phyloP scores from a whole-genome alignment of 2,797 vertebrate genomes.

The Acrocephalus scirpaceus region DNA sequence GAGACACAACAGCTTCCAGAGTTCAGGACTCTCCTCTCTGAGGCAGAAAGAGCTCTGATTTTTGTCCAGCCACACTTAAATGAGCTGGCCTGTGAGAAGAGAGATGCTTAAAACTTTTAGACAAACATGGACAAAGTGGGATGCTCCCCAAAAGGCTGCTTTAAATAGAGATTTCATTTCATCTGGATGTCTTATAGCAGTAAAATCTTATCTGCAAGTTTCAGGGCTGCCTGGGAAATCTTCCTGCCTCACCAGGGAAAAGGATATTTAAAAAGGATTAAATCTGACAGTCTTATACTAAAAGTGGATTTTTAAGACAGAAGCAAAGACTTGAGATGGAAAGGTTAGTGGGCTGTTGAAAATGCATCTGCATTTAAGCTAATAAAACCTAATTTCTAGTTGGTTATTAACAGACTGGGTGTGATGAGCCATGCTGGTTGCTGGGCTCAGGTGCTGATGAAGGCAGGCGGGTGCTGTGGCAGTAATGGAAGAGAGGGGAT shows the following conservation, averaged over 20 bases:
- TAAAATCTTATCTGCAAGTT: constrained; percentile 40
- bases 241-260: constrained; percentile 38
- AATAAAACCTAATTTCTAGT: constrained; percentile 13
- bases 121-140: neutral
- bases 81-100: neutral
- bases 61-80: neutral
- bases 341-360: constrained; percentile 36
- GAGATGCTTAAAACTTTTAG: neutral
- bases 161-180: constrained; percentile 3
- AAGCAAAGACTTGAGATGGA: constrained; percentile 27
- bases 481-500: neutral
- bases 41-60: neutral
- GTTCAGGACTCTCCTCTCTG: neutral
- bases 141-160: constrained; percentile 11
- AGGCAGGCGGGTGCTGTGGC: neutral
- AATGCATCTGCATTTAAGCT: neutral
- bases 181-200: neutral
- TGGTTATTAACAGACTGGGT: neutral
- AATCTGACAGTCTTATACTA: constrained; percentile 13
- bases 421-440: neutral
- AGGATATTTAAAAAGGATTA: constrained; percentile 63
- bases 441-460: neutral
- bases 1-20: neutral
- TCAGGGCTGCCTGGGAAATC: constrained; percentile 40
- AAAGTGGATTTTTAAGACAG: constrained; percentile 47